Evolutionary conservation across 2,888 invertebrate genomes (phyloP).

Genomic region (Epinotia ramella): DNA sequence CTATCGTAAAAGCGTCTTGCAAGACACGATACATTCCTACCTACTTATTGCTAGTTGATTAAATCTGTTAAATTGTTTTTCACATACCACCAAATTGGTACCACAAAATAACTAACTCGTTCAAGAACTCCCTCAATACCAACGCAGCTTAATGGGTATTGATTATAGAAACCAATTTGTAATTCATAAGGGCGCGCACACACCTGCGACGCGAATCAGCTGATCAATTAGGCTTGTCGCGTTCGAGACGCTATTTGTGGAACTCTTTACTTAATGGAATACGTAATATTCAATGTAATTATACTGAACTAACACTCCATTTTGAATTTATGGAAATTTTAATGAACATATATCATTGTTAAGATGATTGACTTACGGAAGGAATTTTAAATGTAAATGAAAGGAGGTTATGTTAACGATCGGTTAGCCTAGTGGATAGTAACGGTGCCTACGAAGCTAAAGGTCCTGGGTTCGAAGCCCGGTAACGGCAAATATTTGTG

Average conservation of each 20-base stretch:
- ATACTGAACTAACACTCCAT: constrained; percentile 28
- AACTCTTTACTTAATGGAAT: constrained; percentile 43
- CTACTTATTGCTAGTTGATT: too few relatives aligned
- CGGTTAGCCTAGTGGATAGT: too few relatives aligned
- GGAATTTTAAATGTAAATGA: neutral
- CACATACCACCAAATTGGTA: neutral
- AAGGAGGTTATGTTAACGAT: neutral
- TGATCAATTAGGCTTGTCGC: constrained; percentile 48
- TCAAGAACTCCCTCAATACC: constrained; percentile 17
- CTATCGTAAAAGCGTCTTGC: too few relatives aligned
- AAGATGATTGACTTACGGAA: constrained; percentile 24
- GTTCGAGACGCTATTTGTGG: constrained; percentile 43
- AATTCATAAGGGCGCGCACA: constrained; percentile 47
- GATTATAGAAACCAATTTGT: constrained; percentile 48
- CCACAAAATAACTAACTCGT: constrained; percentile 4
- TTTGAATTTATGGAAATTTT: constrained; percentile 25
- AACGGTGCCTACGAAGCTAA: too few relatives aligned
- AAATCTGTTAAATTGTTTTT: too few relatives aligned
- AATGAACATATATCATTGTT: constrained; percentile 17
- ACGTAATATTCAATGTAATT: constrained; percentile 47
- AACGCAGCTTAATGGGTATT: constrained; percentile 43
- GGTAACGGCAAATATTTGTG: too few relatives aligned
- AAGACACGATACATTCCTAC: neutral
- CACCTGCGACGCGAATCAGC: constrained; percentile 46
- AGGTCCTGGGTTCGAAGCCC: too few relatives aligned